phyloP scores from a whole-genome alignment of 2,113 vertebrate species.

The Pluvianellus socialis region DNA sequence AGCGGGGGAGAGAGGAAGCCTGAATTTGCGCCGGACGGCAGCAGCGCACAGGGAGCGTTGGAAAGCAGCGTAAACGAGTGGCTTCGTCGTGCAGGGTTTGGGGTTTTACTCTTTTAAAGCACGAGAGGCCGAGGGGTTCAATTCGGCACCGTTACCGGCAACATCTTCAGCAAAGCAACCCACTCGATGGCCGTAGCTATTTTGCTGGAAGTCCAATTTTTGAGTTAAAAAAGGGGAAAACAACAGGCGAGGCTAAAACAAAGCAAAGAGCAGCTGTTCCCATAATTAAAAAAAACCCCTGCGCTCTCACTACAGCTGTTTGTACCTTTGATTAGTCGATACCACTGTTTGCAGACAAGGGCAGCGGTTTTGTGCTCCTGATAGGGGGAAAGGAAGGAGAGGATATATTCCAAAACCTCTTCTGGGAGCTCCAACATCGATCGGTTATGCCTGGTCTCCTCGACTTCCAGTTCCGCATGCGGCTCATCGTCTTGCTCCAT shows the following conservation, averaged over 20 bases:
- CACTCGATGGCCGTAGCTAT: too few relatives aligned
- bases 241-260: neutral
- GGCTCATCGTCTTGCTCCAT: slow-evolving; percentile 77
- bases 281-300: neutral
- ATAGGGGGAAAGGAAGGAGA: slow-evolving; percentile 96
- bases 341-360: slow-evolving; percentile 98
- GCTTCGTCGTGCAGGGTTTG: too few relatives aligned
- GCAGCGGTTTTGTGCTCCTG: slow-evolving; percentile 98
- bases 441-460: slow-evolving; percentile 67
- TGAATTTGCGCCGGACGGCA: neutral
- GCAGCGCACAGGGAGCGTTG: neutral
- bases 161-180: fast-evolving
- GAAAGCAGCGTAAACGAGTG: fast-evolving
- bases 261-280: neutral
- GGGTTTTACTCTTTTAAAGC: neutral
- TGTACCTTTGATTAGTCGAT: slow-evolving; percentile 97
- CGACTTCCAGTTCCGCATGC: slow-evolving; percentile 61
- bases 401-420: slow-evolving; percentile 95
- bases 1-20: neutral
- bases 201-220: neutral
- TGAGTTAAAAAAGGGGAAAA: neutral
- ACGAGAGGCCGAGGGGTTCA: neutral
- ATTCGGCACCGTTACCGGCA: fast-evolving
- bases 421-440: slow-evolving; percentile 93
- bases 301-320: neutral